phyloP scores from a whole-genome alignment of 1,140 invertebrate genomes.

The Atopsyche davidsoni region DNA sequence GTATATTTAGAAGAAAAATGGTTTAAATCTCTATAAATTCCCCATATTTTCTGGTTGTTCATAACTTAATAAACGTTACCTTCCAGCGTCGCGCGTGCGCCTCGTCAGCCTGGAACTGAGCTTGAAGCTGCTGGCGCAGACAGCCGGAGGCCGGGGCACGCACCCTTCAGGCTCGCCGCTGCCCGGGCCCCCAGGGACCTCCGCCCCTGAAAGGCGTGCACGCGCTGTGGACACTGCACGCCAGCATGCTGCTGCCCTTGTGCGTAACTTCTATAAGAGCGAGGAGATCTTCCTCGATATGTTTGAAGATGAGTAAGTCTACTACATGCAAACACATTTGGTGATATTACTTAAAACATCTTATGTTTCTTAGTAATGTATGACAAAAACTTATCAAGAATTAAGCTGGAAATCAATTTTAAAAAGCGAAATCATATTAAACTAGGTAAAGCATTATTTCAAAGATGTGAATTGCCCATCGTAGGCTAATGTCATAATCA shows the following conservation, averaged over 20 bases:
- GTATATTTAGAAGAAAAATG: no score
- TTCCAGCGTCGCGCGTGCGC: conserved; percentile 69
- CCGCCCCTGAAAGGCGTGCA: conserved; percentile 40
- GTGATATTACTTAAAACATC: no score
- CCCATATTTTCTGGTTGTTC: no score
- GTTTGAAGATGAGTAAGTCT: conserved; percentile 92
- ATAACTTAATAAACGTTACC: conserved; percentile 20
- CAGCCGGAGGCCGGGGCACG: conserved; percentile 38
- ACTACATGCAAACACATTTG: no score
- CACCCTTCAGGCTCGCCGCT: background rate
- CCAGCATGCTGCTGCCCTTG: conserved; percentile 77
- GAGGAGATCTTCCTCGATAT: conserved; percentile 98
- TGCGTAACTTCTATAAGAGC: conserved; percentile 93
- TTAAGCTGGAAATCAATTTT: no score
- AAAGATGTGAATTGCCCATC: no score
- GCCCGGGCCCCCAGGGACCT: conserved; percentile 32
- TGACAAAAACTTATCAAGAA: no score
- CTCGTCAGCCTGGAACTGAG: conserved; percentile 88
- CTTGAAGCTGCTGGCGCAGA: conserved; percentile 66
- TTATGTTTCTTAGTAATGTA: no score
- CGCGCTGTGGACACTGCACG: conserved; percentile 70
- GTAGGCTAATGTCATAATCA: no score
- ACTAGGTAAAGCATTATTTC: no score
- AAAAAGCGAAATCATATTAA: no score
- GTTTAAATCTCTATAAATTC: no score